Base-by-base conservation (phyloP, 2,113 vertebrate species). In the Neotoma lepida region DNA sequence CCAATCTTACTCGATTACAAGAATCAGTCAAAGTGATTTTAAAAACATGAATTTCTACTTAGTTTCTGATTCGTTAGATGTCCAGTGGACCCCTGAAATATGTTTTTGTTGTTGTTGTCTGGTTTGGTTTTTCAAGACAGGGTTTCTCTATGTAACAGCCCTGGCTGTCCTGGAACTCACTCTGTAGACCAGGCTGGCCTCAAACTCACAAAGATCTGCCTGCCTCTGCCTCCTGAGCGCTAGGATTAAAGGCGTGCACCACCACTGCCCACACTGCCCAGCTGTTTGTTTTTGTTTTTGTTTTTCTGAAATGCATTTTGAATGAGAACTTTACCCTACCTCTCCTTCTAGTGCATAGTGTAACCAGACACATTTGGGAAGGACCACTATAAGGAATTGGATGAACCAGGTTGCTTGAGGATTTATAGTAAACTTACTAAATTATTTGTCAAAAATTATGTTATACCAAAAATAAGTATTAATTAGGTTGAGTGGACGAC, bases 401-500 rank as follows among this genome's bases (percentile, higher is more conserved):
- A 64, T 76, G 71, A 74, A 56, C 61, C 71, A 74, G 0, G 14
- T 22, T 66, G 24, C 87, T 74, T 78, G 82, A 77, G 78, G 54
- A 44, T 89, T 82, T 56, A 63, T 46, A 24, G 41, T 78, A 74
- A 92, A 89, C 15, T 46, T 58, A 73, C 7, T 44, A 39, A 87
- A 10, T 64, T 95, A 76, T 92, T 81, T 73, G 85, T 68, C 41
- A 89, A 46, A 88, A 93, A 58, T 13, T 63, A n/a, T 2, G 10
- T 22, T 92, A 76, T 68, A 51, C 44, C 20, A 46, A 88, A 73
- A 85, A 51, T 68, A n/a, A 51, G 85, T 54, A 74, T 87, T 93
- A 66, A 58, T 76, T n/a, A 91, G 88, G n/a, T 46, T 44, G 74
- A n/a, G 33, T 96, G 24, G 41, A 93, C 78, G 56, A 94, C 66